Conservation (phyloP, 2,888 invertebrate species). For the Bruchidius siliquastri region DNA sequence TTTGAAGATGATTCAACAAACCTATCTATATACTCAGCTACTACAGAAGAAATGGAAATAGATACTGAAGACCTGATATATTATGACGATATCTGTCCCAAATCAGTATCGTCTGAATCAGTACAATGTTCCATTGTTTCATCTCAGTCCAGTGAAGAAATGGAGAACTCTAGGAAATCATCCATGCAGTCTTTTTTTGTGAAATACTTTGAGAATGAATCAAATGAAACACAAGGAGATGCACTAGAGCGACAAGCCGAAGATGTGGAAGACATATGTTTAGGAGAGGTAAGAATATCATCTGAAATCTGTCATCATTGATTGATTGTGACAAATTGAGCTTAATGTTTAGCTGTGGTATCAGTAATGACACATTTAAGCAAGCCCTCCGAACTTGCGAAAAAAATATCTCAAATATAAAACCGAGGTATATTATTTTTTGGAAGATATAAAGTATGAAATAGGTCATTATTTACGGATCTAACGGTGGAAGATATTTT, state of each 20-base stretch:
- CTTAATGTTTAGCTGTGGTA: no score
- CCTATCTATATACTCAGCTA: slow-evolving; percentile 21
- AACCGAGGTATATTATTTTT: no score
- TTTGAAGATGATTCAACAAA: background rate
- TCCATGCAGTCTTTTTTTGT: slow-evolving; percentile 31
- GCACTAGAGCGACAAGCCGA: background rate
- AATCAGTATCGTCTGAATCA: slow-evolving; percentile 17
- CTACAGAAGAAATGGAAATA: slow-evolving; percentile 24
- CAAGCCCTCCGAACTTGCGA: no score
- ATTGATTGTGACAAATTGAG: slow-evolving; percentile 72
- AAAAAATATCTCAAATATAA: no score
- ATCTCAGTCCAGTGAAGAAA: background rate
- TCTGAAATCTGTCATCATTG: slow-evolving; percentile 56
- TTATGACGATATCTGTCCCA: slow-evolving; percentile 22
- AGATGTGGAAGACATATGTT: background rate
- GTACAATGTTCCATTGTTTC: background rate
- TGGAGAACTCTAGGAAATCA: slow-evolving; percentile 9
- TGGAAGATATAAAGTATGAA: no score
- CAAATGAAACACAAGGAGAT: background rate
- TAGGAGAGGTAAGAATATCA: slow-evolving; percentile 15
- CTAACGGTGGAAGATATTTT: no score
- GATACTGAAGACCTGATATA: slow-evolving; percentile 20
- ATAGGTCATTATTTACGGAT: no score
- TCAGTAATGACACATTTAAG: no score
- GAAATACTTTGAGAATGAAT: slow-evolving; percentile 23